Base-by-base conservation (phyloP, 2,888 invertebrate genomes). In the Epinotia ramella region DNA sequence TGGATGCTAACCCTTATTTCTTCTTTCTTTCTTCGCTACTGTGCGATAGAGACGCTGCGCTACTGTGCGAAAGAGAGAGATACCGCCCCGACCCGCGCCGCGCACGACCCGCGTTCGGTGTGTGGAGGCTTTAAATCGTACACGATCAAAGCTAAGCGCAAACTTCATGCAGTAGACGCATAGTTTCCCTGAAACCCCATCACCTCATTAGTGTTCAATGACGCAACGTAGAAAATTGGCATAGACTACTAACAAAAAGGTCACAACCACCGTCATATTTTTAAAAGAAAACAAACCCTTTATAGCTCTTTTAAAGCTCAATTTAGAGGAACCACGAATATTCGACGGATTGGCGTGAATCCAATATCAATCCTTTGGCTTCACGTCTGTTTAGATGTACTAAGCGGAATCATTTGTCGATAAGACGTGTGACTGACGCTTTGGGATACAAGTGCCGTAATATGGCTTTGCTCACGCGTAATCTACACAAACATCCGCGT, bases 381-480 rank as follows among this genome's bases (percentile, higher is more conserved):
- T 56, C 46, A n/a, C 40, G 46, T 46, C 46, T 74, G 73, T 74
- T 74, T 69, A 69, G 57, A 63, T 57, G 12, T 7, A 63, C 40
- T 62, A 56, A 73, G 68, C 53, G 62, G 44, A 68, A 73, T 73
- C 73, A 73, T 73, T 74, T 70, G 64, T 74, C 59, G 64, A 49
- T 59, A 56, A 40, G 33, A 74, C 64, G 20, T 64, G 33, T 74
- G 69, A 74, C 57, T 74, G 74, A 69, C 59, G 44, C 56, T 63
- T 9, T 7, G 18, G 28, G 59, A 64, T 64, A 63, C 63, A 57
- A 46, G 46, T 33, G 28, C 16, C 33, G 68, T 69, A 69, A 59
- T 46, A 44, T 62, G 64, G 33, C 68, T 46, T 63, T n/a, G 40
- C 62, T 73, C 62, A 20, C 13, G 59, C 46, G 66, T 60, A n/a